phyloP scores from a whole-genome alignment of 2,113 vertebrate genomes.

The Miniopterus natalensis region DNA sequence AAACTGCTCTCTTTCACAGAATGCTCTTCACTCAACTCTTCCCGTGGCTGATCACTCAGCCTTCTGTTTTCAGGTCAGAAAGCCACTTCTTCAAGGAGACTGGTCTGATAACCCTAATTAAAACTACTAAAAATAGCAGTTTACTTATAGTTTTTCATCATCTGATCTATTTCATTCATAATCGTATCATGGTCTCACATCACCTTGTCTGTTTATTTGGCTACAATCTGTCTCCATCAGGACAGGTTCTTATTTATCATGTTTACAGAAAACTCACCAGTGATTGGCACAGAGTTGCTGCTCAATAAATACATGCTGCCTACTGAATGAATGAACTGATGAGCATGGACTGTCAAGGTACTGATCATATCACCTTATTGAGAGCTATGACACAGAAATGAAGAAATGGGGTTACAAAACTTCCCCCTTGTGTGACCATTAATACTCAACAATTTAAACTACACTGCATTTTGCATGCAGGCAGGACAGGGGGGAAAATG shows the following conservation, averaged over 20 bases:
- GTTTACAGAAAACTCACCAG: background rate
- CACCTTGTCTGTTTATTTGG: background rate
- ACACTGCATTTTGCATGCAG: background rate
- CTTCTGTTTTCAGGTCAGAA: background rate
- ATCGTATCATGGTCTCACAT: slow-evolving; percentile 12
- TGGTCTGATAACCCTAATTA: background rate
- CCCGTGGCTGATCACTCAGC: background rate
- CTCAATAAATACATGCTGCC: background rate
- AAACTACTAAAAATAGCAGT: slow-evolving; percentile 35
- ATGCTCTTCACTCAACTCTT: background rate
- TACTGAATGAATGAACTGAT: background rate
- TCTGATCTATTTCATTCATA: slow-evolving; percentile 30
- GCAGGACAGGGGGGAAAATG: background rate
- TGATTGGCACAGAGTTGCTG: background rate
- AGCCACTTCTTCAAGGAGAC: background rate
- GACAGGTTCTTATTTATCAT: background rate
- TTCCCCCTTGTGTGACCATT: background rate
- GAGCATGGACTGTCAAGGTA: background rate
- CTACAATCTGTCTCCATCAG: background rate
- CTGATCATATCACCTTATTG: too few relatives aligned
- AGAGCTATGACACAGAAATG: background rate
- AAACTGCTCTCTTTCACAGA: background rate
- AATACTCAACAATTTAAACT: background rate
- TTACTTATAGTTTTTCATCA: slow-evolving; percentile 15
- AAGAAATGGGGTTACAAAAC: background rate